Evolutionary conservation across 2,113 vertebrate genomes (phyloP).

Genomic region (Azemiops feae): DNA sequence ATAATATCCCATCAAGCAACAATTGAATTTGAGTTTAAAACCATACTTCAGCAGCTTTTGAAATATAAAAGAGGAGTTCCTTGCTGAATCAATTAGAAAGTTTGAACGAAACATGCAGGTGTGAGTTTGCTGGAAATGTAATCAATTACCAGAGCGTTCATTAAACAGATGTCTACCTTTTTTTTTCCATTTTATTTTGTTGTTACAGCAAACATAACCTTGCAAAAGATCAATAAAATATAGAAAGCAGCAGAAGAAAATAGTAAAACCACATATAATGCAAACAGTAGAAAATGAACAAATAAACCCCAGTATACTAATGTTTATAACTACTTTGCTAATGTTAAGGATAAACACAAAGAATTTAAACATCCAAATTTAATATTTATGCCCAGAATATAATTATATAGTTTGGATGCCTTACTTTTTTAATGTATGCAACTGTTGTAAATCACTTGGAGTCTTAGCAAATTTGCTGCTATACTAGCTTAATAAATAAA

Average conservation of each 20-base stretch:
- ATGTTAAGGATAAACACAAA: background rate
- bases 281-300: background rate
- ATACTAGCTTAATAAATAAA: background rate
- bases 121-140: background rate
- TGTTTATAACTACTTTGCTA: background rate
- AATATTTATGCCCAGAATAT: background rate
- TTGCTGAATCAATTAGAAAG: background rate
- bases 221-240: background rate
- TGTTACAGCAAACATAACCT: background rate
- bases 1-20: slow-evolving; percentile 4
- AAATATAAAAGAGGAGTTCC: background rate
- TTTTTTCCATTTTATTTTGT: background rate
- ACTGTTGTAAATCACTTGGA: background rate
- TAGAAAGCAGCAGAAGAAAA: background rate
- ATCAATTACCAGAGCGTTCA: background rate
- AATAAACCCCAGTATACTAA: background rate
- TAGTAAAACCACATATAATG: background rate
- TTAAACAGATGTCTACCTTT: background rate
- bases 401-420: background rate
- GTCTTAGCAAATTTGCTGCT: background rate
- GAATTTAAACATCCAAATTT: background rate
- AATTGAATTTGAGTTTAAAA: background rate
- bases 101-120: background rate
- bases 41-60: background rate
- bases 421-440: background rate